phyloP scores from a whole-genome alignment of 2,113 vertebrate species.

The Enhydra lutris region DNA sequence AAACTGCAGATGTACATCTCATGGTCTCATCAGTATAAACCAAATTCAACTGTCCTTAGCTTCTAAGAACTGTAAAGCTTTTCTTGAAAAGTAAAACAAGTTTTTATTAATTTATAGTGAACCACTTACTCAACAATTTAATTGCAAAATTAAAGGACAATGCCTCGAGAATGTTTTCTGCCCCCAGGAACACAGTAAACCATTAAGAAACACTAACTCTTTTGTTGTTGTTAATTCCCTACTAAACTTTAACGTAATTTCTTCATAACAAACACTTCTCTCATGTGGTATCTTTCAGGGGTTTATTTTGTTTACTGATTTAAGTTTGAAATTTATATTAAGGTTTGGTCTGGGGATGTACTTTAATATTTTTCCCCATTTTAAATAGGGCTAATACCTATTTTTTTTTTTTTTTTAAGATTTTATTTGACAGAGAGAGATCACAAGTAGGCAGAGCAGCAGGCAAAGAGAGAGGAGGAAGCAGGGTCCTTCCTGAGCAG shows the following conservation, averaged over 20 bases:
- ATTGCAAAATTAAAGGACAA: neutral
- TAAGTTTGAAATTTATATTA: neutral
- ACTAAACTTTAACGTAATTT: neutral
- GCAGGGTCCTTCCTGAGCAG: too few relatives aligned
- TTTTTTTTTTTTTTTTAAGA: neutral
- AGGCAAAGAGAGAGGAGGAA: too few relatives aligned
- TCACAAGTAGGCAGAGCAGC: too few relatives aligned
- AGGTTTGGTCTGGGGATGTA: neutral
- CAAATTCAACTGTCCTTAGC: neutral
- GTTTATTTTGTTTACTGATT: neutral
- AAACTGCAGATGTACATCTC: neutral
- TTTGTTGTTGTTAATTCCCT: neutral
- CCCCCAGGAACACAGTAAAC: neutral
- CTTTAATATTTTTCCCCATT: neutral
- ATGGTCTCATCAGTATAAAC: neutral
- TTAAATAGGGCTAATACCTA: neutral
- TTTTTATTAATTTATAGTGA: conserved; percentile 24
- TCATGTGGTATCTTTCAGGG: neutral
- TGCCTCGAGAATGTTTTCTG: neutral
- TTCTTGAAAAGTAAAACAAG: neutral
- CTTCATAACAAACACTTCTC: neutral
- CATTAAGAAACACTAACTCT: neutral
- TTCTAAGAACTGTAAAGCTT: neutral
- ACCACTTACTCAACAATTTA: neutral
- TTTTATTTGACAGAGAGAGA: too few relatives aligned